Base-by-base conservation (phyloP, 1,140 invertebrate genomes). In the Penaeus vannamei region DNA sequence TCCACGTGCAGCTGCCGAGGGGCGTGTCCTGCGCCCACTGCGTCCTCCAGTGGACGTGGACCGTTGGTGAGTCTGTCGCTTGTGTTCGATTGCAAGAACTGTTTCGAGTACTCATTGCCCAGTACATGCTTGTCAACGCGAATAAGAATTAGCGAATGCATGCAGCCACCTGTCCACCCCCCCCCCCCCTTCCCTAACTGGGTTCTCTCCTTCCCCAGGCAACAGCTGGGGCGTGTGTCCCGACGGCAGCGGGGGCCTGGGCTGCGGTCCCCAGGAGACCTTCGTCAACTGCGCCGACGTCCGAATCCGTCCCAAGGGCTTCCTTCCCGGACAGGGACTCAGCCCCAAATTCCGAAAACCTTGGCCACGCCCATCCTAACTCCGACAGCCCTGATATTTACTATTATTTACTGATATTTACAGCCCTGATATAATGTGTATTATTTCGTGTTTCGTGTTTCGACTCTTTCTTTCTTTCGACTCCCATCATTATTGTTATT, bases 1-100 rank as follows among this genome's bases (percentile, higher is more conserved):
- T 88, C 12, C 61, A 62, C 90, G 96, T 98, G 1, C 93, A 95
- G 10, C 93, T 98, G 72, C 97, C 97, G 1, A 93, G 95, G 0
- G 97, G 95, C 90, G 92, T 93, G 1, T 94, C 92, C 2, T 96
- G 96, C 91, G 76, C 94, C 2, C 94, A 95, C 66, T 96, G 96
- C 92, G 94, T 96, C 0, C 92, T 96, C 8, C 94, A 95, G 86
- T 96, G 96, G 95, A 94, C 94, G 87, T 96, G 69, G 69, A 32
- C 32, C n/a, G 69, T 72, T 8, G 69, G 69, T 72, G 23, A 23
- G 69, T 72, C 36, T 4, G 36, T 42, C 36, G 36, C 36, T 42
- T n/a, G n/a, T n/a, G n/a, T n/a, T n/a, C n/a, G n/a, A n/a, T n/a
- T n/a, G n/a, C n/a, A n/a, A n/a, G n/a, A n/a, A n/a, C n/a, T n/a